Evolutionary conservation across 2,113 vertebrate genomes (phyloP), one percentile per base, ranked within the genome.

Genomic region (Willisornis vidua): DNA sequence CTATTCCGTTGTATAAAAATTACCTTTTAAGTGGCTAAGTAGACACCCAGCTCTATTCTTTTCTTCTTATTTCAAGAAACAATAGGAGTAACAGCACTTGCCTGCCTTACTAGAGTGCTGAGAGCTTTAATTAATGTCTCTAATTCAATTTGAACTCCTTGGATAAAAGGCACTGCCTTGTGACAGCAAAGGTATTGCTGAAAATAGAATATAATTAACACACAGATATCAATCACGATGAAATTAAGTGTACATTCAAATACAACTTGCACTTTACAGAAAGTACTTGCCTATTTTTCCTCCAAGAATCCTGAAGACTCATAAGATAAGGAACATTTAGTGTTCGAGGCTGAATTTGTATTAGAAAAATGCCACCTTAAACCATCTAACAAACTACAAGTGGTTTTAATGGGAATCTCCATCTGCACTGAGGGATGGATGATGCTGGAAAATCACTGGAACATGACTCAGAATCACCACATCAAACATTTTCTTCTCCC

Each of bases 201-300:
- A 95, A 96, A 97, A 96, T 96, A 96, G 93, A 96, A 96, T 96
- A 96, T 96, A 96, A 96, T 96, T 96, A 97, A 96, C 93, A 90
- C 94, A 94, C 57, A 96, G 96, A 92, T 97, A 97, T 96, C 94
- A 94, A 96, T 96, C 94, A 96, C 20, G 51, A 81, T 70, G 92
- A 97, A 96, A 96, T 97, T 89, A 96, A 96, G 92, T 95, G 88
- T 95, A 94, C 90, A 84, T 96, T 97, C 94, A 94, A 96, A 94
- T 93, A 94, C 92, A 96, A 81, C 86, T 94, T 96, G 88, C 93
- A 94, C 88, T 93, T 96, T 89, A 85, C 85, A 90, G 92, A 78
- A 94, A 94, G 91, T 61, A 82, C 94, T 86, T 92, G 90, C 88
- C 88, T 93, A 84, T 85, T 90, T 96, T 96, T 94, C 72, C 86